A percentile compares a stretch with the other conserved stretches of the same genome.
Conservation (phyloP, 2,113 vertebrate genomes). For the Syngnathus typhle region DNA sequence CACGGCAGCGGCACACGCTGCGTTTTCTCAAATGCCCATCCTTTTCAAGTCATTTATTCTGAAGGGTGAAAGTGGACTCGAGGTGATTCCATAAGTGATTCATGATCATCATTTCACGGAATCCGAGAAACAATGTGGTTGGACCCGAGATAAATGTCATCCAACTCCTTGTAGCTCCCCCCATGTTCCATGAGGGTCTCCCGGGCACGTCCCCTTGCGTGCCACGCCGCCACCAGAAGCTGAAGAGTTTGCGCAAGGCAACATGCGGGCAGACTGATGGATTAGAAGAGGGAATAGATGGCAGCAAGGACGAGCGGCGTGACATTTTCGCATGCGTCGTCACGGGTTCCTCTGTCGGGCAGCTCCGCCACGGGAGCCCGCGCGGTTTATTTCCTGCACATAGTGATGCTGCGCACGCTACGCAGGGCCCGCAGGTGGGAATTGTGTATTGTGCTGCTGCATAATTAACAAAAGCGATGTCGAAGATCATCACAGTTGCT, state of each 20-base stretch:
- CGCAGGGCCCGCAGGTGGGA: slow-evolving; percentile 29
- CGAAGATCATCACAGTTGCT: slow-evolving; percentile 28
- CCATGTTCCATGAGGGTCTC: slow-evolving; percentile 21
- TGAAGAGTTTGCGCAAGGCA: slow-evolving; percentile 15
- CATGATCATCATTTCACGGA: not conserved
- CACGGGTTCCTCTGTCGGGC: slow-evolving; percentile 42
- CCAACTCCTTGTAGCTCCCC: not conserved
- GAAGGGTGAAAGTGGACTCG: not conserved
- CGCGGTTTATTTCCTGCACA: slow-evolving; percentile 33
- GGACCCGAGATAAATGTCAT: slow-evolving; percentile 8
- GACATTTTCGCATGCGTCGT: slow-evolving; percentile 61
- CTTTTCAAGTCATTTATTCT: too few species aligned
- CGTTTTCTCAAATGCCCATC: too few species aligned
- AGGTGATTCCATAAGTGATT: not conserved
- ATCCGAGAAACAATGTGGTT: not conserved
- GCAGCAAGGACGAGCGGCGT: slow-evolving; percentile 35
- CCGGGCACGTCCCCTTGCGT: not conserved
- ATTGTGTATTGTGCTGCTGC: slow-evolving; percentile 48
- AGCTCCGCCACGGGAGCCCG: slow-evolving; percentile 20
- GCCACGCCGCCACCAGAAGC: not conserved
- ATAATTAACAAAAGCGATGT: slow-evolving; percentile 55
- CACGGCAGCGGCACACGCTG: too few species aligned
- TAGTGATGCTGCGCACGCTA: slow-evolving; percentile 34
- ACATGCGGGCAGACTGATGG: slow-evolving; percentile 8
- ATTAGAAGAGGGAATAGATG: slow-evolving; percentile 12